phyloP scores from a whole-genome alignment of 37 sponge, comb jelly and placozoan genomes.

The Geodia barretti region DNA sequence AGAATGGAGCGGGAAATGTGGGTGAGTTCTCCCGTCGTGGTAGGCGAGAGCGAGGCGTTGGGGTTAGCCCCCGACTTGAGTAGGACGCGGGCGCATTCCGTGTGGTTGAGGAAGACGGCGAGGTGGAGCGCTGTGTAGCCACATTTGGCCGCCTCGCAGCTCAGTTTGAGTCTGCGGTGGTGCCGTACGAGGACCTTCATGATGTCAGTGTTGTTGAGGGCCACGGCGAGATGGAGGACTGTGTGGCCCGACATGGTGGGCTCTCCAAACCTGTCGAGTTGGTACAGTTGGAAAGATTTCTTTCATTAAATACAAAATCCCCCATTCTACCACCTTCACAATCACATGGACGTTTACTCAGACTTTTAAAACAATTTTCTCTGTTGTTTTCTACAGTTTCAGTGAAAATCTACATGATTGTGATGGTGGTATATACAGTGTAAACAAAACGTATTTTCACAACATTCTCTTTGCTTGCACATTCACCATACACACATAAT shows the following conservation, averaged over 20 bases:
- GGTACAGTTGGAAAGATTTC: too few relatives aligned
- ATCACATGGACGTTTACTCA: too few relatives aligned
- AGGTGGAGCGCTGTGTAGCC: constrained; percentile 70
- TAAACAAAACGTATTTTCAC: too few relatives aligned
- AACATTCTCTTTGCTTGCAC: too few relatives aligned
- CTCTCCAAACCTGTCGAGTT: constrained; percentile 17
- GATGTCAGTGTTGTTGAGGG: constrained; percentile 36
- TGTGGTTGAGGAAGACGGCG: constrained; percentile 33
- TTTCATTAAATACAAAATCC: too few relatives aligned
- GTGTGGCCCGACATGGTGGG: constrained; percentile 66
- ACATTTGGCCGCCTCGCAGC: constrained; percentile 28
- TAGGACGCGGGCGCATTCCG: constrained; percentile 15
- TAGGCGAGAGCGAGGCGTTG: not conserved
- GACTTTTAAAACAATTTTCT: too few relatives aligned
- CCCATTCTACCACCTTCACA: too few relatives aligned
- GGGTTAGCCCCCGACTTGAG: constrained; percentile 52
- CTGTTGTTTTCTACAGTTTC: too few relatives aligned
- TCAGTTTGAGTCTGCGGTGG: constrained; percentile 12
- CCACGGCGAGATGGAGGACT: constrained; percentile 62
- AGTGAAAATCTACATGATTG: too few relatives aligned
- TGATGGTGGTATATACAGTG: too few relatives aligned
- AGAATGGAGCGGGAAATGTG: constrained; percentile 48
- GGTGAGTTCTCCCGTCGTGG: not conserved
- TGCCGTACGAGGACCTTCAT: constrained; percentile 29
- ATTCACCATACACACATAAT: too few relatives aligned